phyloP scores from a whole-genome alignment of 23 tunicate genomes.

The Halocynthia aurantium region DNA sequence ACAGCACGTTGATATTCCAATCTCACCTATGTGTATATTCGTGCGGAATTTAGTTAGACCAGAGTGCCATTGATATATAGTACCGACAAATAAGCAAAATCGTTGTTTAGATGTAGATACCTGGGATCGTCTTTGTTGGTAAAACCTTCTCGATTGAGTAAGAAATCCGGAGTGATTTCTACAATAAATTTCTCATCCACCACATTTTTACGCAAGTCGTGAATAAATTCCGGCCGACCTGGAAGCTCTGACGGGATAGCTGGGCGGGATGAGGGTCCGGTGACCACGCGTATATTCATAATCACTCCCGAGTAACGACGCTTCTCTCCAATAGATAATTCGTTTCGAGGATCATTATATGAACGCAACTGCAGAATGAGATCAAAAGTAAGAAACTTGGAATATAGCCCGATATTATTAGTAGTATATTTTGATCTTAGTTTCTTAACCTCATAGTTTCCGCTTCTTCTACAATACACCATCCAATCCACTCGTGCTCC shows the following conservation, averaged over 20 bases:
- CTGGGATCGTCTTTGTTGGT: background rate
- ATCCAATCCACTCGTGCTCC: constrained; percentile 6
- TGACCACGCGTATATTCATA: constrained; percentile 5
- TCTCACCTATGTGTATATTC: too few relatives aligned
- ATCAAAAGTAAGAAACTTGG: too few relatives aligned
- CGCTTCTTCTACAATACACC: background rate
- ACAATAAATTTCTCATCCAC: constrained; percentile 8
- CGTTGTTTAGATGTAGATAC: background rate
- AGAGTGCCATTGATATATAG: too few relatives aligned
- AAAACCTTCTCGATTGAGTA: constrained; percentile 15
- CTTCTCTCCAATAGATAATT: background rate
- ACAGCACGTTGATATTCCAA: too few relatives aligned
- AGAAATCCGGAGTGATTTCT: background rate
- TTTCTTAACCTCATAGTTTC: background rate
- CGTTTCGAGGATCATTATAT: background rate
- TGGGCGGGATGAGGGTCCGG: background rate
- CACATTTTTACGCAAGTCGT: constrained; percentile 1
- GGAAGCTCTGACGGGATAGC: constrained; percentile 7
- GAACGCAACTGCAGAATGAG: too few relatives aligned
- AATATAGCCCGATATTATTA: too few relatives aligned
- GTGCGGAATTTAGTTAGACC: too few relatives aligned
- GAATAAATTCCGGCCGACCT: constrained; percentile 16
- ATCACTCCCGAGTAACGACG: constrained; percentile 11
- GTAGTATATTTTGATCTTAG: too few relatives aligned
- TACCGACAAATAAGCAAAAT: too few relatives aligned